These are phyloP conservation scores for Pachyuromys duprasi DNA, from an alignment of 2,797 vertebrate genomes.

Conservation along the genomic window DNA sequence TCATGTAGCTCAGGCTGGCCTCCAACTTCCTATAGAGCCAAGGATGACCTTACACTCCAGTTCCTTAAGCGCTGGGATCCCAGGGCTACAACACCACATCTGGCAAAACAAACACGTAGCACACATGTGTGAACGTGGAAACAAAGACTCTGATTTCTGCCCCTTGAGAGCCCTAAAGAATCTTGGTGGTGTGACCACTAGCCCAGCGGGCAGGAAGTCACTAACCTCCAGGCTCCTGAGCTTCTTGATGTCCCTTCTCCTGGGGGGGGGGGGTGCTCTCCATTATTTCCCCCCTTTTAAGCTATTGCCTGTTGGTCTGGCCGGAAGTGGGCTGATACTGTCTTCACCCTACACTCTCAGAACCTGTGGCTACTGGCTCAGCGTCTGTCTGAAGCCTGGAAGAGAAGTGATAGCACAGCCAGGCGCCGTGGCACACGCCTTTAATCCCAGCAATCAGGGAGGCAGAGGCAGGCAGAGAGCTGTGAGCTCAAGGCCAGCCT, in stretches of 20 bases:
- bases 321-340: rapidly evolving
- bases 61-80: neutral
- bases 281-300: neutral
- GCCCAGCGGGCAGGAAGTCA: neutral
- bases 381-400: rapidly evolving
- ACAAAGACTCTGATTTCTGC: neutral
- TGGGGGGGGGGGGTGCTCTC: rapidly evolving
- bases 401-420: no score
- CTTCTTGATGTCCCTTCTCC: rapidly evolving
- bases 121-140: rapidly evolving
- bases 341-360: rapidly evolving
- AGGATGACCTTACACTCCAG: neutral
- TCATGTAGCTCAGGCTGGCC: neutral
- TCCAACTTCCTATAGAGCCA: neutral
- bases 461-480: no score
- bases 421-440: no score
- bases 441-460: no score
- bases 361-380: neutral
- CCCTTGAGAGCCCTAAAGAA: neutral
- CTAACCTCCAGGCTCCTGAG: neutral
- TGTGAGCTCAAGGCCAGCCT: no score
- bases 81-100: neutral
- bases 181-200: neutral
- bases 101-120: neutral
- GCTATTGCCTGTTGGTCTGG: rapidly evolving